These are phyloP conservation scores for Menidia beryllina DNA, from an alignment of 2,113 vertebrate species.

Conservation along the genomic window DNA sequence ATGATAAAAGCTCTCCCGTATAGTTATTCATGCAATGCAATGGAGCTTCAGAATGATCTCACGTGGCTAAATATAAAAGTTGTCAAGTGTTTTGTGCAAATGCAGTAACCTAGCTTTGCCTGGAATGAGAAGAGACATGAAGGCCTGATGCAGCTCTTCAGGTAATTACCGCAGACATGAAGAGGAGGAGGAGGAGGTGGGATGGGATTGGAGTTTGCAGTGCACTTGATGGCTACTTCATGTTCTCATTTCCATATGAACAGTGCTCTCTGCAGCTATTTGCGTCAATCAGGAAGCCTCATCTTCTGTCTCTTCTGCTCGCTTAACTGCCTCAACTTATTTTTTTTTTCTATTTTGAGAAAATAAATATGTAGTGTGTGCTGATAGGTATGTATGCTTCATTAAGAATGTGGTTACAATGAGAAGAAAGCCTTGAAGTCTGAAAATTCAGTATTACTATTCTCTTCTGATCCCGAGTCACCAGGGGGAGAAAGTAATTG, in stretches of 20 bases:
- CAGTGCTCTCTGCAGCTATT: constrained; percentile 71
- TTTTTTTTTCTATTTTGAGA: constrained; percentile 41
- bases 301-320: constrained; percentile 51
- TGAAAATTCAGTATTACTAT: background rate
- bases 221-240: constrained; percentile 79
- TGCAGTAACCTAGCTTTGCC: constrained; percentile 47
- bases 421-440: background rate
- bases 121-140: constrained; percentile 59
- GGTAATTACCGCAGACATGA: constrained; percentile 76
- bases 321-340: constrained; percentile 40
- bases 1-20: constrained; percentile 22
- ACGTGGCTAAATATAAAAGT: constrained; percentile 67
- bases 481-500: background rate
- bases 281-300: constrained; percentile 71
- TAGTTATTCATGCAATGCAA: constrained; percentile 23
- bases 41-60: constrained; percentile 40
- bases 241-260: constrained; percentile 79
- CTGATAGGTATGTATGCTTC: background rate
- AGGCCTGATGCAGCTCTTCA: constrained; percentile 73
- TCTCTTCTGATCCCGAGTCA: background rate
- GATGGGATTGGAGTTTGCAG: constrained; percentile 65
- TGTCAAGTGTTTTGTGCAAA: constrained; percentile 68
- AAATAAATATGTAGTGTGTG: constrained; percentile 29
- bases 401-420: constrained; percentile 7
- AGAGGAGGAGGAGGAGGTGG: constrained; percentile 61